These are phyloP conservation scores for Myotis davidii DNA, from an alignment of 2,113 vertebrate genomes.

Conservation along the genomic window DNA sequence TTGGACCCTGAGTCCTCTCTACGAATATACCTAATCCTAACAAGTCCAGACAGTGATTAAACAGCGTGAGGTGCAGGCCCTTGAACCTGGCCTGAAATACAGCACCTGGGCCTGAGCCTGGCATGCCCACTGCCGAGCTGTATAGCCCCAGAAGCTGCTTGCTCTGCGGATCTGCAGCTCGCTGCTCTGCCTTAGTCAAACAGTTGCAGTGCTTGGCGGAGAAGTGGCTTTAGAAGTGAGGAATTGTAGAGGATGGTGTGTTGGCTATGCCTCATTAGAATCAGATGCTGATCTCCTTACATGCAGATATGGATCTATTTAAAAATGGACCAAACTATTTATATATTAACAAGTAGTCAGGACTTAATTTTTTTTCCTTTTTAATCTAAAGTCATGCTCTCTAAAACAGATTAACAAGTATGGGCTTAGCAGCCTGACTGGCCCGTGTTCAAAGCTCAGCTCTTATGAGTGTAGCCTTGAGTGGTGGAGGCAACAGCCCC, in stretches of 20 bases:
- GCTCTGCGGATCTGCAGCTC: background rate
- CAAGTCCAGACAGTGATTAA: background rate
- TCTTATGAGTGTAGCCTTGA: background rate
- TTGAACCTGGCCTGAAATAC: background rate
- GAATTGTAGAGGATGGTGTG: background rate
- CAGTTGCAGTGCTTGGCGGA: background rate
- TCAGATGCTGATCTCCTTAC: background rate
- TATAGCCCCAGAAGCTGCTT: background rate
- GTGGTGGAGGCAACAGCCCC: background rate
- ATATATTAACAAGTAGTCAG: background rate
- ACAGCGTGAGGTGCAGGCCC: background rate
- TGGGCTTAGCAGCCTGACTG: background rate
- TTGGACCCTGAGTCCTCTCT: background rate
- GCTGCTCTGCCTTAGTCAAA: background rate
- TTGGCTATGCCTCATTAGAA: background rate
- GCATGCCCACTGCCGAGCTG: background rate
- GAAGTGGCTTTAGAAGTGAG: background rate
- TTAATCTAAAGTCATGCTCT: conserved; percentile 12
- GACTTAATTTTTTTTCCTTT: background rate
- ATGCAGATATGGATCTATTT: background rate
- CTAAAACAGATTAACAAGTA: background rate
- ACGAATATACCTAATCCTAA: background rate
- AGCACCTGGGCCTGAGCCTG: background rate
- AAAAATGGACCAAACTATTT: background rate
- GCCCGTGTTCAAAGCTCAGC: background rate